These are phyloP conservation scores for Polylopha cassiicola DNA, from an alignment of 2,888 invertebrate species.

Conservation along the genomic window DNA sequence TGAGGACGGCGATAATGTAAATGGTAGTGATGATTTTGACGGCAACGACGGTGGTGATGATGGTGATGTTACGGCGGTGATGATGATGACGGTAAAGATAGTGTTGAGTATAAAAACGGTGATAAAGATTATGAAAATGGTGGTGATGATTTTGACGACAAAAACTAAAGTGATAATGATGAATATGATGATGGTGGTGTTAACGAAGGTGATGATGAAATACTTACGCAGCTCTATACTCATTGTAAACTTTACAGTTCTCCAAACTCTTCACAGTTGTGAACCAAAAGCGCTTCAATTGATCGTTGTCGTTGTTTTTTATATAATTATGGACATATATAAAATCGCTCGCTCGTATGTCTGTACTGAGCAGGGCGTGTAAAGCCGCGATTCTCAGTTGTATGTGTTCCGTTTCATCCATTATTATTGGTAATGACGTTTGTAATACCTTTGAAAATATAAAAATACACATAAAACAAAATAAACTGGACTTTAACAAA, in stretches of 20 bases:
- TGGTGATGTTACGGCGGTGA: no score
- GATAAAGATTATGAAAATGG: no score
- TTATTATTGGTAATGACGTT: slow-evolving; percentile 80
- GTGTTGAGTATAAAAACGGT: no score
- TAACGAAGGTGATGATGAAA: neutral
- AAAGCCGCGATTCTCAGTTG: slow-evolving; percentile 82
- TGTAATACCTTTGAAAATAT: slow-evolving; percentile 62
- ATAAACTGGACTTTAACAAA: no score
- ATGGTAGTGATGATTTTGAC: no score
- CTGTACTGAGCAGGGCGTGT: slow-evolving; percentile 79
- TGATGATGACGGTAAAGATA: no score
- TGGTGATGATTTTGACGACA: no score
- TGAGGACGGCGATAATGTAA: no score
- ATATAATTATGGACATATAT: slow-evolving; percentile 83
- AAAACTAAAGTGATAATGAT: no score
- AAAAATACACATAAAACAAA: slow-evolving; percentile 32
- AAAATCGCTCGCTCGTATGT: slow-evolving; percentile 80
- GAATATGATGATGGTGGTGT: no score
- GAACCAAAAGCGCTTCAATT: slow-evolving; percentile 83
- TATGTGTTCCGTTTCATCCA: slow-evolving; percentile 80
- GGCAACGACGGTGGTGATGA: no score
- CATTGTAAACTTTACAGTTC: slow-evolving; percentile 79
- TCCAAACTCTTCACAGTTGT: slow-evolving; percentile 83
- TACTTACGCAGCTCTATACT: slow-evolving; percentile 81
- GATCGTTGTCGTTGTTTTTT: slow-evolving; percentile 76